phyloP scores from a whole-genome alignment of 2,888 invertebrate species.

The Euphydryas editha region DNA sequence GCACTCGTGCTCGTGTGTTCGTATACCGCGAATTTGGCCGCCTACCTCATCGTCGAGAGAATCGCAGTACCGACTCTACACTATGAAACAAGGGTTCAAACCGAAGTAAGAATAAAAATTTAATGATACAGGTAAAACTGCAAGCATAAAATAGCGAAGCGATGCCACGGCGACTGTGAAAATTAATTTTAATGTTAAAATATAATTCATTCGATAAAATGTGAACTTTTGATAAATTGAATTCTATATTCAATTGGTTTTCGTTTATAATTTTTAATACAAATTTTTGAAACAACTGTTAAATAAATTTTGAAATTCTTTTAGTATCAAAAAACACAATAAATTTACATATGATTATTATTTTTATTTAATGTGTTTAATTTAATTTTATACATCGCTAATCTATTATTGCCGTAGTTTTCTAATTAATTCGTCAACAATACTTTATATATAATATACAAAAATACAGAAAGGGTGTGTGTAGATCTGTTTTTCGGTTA shows the following conservation, averaged over 20 bases:
- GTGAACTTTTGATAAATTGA: background rate
- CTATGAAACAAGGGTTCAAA: constrained; percentile 94
- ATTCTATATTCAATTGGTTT: background rate
- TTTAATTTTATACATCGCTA: constrained; percentile 1
- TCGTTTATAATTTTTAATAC: background rate
- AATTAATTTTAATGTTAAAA: background rate
- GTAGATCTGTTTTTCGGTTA: too few species aligned
- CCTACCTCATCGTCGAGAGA: constrained; percentile 97
- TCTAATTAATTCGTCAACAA: background rate
- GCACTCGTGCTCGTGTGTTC: constrained; percentile 98
- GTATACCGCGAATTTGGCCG: constrained; percentile 99
- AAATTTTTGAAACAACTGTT: too few species aligned
- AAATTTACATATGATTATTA: background rate
- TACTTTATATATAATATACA: background rate
- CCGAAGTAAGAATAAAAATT: constrained; percentile 87
- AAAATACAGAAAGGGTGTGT: background rate
- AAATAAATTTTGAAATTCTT: too few species aligned
- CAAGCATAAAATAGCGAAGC: constrained; percentile 48
- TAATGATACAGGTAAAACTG: constrained; percentile 65
- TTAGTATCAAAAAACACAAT: too few species aligned
- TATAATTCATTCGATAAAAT: background rate
- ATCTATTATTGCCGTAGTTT: background rate
- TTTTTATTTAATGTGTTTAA: too few species aligned
- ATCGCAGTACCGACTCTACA: constrained; percentile 95
- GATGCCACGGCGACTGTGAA: constrained; percentile 40